Percentiles rank a stretch among this genome's conserved stretches.
Evolutionary conservation across 2,113 vertebrate genomes (phyloP).

Genomic region (Ciconia boyciana): DNA sequence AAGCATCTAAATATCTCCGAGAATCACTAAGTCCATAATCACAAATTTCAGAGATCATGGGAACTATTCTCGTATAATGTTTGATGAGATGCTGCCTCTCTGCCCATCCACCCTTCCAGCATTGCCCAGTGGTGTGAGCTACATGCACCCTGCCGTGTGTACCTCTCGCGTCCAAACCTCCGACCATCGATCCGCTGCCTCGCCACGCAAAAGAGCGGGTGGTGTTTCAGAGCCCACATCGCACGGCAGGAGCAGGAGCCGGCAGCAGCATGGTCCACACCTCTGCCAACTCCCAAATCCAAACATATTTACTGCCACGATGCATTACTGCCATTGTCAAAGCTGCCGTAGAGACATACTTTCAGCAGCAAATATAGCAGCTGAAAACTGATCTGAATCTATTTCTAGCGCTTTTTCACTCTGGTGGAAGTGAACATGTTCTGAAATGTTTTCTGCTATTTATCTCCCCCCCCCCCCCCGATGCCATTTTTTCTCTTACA

Average conservation of each 20-base stretch:
- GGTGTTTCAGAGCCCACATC: neutral
- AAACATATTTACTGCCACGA: neutral
- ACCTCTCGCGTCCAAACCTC: accelerated
- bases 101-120: neutral
- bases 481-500: neutral
- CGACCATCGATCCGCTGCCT: accelerated
- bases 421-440: neutral
- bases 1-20: neutral
- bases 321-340: neutral
- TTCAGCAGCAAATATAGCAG: neutral
- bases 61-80: accelerated
- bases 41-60: neutral
- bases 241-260: neutral
- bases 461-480: too few species aligned
- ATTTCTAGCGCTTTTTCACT: neutral
- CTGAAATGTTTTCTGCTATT: neutral
- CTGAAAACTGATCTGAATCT: neutral
- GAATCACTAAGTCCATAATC: neutral
- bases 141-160: accelerated
- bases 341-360: neutral
- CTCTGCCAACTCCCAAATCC: neutral
- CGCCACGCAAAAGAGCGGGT: accelerated
- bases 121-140: neutral
- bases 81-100: neutral
- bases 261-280: accelerated